Percentiles rank a stretch among this genome's conserved stretches.
These are phyloP conservation scores for Penaeus japonicus DNA, from an alignment of 1,140 invertebrate genomes.

Conservation along the genomic window DNA sequence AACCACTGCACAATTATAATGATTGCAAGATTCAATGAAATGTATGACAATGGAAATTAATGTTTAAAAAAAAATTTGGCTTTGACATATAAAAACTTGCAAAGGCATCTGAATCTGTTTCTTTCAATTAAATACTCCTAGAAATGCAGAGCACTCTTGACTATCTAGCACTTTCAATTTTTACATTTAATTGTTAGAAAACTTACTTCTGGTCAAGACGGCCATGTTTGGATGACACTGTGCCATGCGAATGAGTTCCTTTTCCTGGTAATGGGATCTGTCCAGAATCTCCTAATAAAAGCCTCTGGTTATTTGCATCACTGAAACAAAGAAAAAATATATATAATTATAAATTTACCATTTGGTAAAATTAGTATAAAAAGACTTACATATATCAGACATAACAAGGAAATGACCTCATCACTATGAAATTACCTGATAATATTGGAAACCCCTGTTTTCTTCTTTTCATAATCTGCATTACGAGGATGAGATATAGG, in stretches of 20 bases:
- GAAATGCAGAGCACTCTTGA: too few relatives aligned
- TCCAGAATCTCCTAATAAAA: conserved; percentile 80
- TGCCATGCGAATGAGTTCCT: conserved; percentile 81
- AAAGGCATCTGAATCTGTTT: too few relatives aligned
- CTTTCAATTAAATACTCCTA: too few relatives aligned
- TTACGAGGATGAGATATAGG: conserved; percentile 52
- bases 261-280: conserved; percentile 87
- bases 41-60: too few relatives aligned
- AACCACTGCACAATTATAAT: too few relatives aligned
- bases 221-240: conserved; percentile 84
- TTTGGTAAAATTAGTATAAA: too few relatives aligned
- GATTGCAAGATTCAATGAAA: too few relatives aligned
- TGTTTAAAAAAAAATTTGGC: too few relatives aligned
- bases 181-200: conserved; percentile 72
- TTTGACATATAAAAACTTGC: too few relatives aligned
- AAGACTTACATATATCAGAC: too few relatives aligned
- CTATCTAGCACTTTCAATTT: too few relatives aligned
- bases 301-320: conserved; percentile 89
- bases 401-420: not conserved
- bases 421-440: conserved; percentile 38
- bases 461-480: conserved; percentile 59
- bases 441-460: conserved; percentile 53
- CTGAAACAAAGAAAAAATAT: conserved; percentile 45
- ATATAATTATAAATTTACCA: not conserved
- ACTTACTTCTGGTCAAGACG: conserved; percentile 71